Percentiles rank a stretch among this genome's conserved stretches.
phyloP scores from a whole-genome alignment of 2,888 invertebrate genomes.

The Epinotia brunnichana region DNA sequence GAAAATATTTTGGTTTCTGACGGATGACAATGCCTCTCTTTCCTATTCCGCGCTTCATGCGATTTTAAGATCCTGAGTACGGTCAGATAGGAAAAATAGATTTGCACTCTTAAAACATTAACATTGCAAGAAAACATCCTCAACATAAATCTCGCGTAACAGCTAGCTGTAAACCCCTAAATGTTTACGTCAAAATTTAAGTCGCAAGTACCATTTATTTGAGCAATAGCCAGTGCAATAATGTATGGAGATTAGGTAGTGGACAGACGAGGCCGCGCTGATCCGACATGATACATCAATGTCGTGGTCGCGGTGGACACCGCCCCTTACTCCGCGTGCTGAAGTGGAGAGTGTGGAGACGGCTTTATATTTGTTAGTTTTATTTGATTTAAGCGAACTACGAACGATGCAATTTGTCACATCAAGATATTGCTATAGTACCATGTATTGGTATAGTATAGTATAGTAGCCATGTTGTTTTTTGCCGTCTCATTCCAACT shows the following conservation, averaged over 20 bases:
- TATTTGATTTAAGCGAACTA: too few species aligned
- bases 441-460: too few species aligned
- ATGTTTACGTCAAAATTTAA: slow-evolving; percentile 70
- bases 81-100: too few species aligned
- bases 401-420: too few species aligned
- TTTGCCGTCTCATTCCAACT: too few species aligned
- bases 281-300: slow-evolving; percentile 84
- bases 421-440: too few species aligned
- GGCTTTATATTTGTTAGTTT: slow-evolving; percentile 45
- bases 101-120: slow-evolving; percentile 8
- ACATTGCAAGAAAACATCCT: slow-evolving; percentile 7
- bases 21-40: not conserved
- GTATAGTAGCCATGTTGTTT: too few species aligned
- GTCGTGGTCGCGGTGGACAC: slow-evolving; percentile 77
- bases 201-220: slow-evolving; percentile 81
- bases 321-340: slow-evolving; percentile 62
- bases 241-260: slow-evolving; percentile 83
- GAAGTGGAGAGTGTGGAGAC: slow-evolving; percentile 51
- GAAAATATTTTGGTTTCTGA: not conserved
- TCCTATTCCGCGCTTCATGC: not conserved
- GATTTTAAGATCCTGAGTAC: not conserved
- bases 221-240: slow-evolving; percentile 77
- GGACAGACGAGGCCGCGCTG: slow-evolving; percentile 79
- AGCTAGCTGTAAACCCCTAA: slow-evolving; percentile 36
- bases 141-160: slow-evolving; percentile 17